Conservation (phyloP, 2,888 invertebrate species). For the Cactoblastis cactorum region DNA sequence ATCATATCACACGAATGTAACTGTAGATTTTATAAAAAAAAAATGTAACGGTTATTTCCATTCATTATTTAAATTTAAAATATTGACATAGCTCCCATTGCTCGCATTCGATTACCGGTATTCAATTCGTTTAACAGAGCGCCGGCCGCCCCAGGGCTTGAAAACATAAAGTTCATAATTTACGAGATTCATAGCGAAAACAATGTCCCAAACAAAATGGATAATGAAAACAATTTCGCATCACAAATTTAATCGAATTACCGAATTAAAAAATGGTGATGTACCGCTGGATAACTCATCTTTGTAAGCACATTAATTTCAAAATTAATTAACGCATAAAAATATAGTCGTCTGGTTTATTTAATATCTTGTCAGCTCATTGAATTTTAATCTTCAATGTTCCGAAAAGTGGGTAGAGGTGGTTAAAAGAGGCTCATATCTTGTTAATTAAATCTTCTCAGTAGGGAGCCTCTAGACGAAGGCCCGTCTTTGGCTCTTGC, state of each 20-base stretch:
- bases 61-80: slow-evolving; percentile 73
- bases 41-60: slow-evolving; percentile 55
- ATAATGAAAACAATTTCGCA: slow-evolving; percentile 72
- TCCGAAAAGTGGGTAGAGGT: slow-evolving; percentile 70
- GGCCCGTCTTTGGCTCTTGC: slow-evolving; percentile 43
- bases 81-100: slow-evolving; percentile 72
- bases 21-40: slow-evolving; percentile 48
- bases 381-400: slow-evolving; percentile 72
- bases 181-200: slow-evolving; percentile 67
- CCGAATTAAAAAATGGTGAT: slow-evolving; percentile 44
- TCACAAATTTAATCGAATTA: slow-evolving; percentile 65
- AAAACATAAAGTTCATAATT: slow-evolving; percentile 72
- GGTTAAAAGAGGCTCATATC: slow-evolving; percentile 76
- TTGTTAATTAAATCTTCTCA: slow-evolving; percentile 77
- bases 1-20: neutral
- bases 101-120: slow-evolving; percentile 75
- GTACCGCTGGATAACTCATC: slow-evolving; percentile 19
- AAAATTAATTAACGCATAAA: slow-evolving; percentile 39
- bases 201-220: slow-evolving; percentile 68
- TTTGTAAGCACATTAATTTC: slow-evolving; percentile 25
- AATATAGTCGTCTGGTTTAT: slow-evolving; percentile 49
- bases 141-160: slow-evolving; percentile 62
- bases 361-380: slow-evolving; percentile 61
- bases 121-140: slow-evolving; percentile 72
- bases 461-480: slow-evolving; percentile 64